Base-by-base conservation (phyloP, 2,888 invertebrate genomes). In the Aphodius granarius region DNA sequence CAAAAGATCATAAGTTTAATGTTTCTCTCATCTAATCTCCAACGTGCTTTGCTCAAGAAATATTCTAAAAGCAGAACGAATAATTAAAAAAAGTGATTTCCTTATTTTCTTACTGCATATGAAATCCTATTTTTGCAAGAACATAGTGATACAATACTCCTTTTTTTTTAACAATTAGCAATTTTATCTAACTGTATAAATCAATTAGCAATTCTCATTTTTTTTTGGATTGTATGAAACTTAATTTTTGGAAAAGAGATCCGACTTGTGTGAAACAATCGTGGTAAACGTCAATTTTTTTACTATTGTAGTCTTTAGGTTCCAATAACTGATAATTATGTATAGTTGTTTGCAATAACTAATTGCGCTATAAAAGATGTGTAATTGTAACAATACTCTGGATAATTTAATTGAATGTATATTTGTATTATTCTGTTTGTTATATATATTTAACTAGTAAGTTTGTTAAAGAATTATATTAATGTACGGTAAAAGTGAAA, bases 341-440 rank as follows among this genome's bases (percentile, higher is more conserved):
- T n/a, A n/a, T 43, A 43, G 43, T 43, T 3, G 43, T 9, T 9
- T 1, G 43, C 43, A 43, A 43, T 43, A 43, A 43, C 43, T 13
- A n/a, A 13, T 43, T 43, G 43, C 43, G 43, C 43, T 43, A 43
- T 43, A 43, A 43, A 43, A 65, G n/a, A 19, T 16, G n/a, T 66
- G 66, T 20, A 66, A n/a, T 20, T 68, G 20, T 68, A 68, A 68
- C 22, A 68, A 68, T 68, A 68, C 68, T 68, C 68, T 68, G 43
- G 43, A 43, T 43, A 68, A 70, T 21, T 74, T 74, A 23, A 64
- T 75, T 75, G 72, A 75, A 72, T 75, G 75, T 75, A 75, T 73
- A 75, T 75, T 75, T 75, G 75, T 75, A 75, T 75, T 70, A 74
- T 71, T 74, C 71, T 66, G 72, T 75, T 75, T 75, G 75, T 75